Conservation (phyloP, 53 echinoderm and acorn worm genomes). For the Paelopatides confundens region DNA sequence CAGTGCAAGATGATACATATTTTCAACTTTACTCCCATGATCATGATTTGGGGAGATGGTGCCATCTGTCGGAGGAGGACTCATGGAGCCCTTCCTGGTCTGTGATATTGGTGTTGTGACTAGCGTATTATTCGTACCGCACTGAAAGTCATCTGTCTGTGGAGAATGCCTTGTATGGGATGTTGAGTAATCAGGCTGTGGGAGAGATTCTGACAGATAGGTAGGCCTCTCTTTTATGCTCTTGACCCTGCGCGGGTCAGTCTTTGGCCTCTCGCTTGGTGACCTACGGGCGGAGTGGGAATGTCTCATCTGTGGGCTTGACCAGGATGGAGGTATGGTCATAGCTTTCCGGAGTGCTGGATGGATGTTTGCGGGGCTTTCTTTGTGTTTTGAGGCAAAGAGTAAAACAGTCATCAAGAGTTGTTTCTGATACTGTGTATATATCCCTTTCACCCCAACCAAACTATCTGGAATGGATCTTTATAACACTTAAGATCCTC, state of each 20-base stretch:
- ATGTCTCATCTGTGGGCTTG: background rate
- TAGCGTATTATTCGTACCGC: background rate
- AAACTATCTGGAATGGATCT: too few relatives aligned
- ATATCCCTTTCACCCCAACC: too few relatives aligned
- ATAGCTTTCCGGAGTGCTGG: background rate
- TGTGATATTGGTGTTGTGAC: background rate
- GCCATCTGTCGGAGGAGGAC: background rate
- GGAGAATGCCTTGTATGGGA: background rate
- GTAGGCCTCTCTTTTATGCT: constrained; percentile 22
- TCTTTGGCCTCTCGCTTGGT: background rate
- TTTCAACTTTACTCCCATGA: constrained; percentile 11
- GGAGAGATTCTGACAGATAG: constrained; percentile 13
- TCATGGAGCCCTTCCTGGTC: background rate
- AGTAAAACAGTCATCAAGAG: background rate
- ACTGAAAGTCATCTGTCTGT: background rate
- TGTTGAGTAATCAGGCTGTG: background rate
- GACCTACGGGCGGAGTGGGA: background rate
- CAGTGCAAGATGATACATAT: too few relatives aligned
- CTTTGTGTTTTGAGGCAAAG: background rate
- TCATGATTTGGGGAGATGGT: background rate
- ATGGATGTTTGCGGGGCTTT: background rate
- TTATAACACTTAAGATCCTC: too few relatives aligned
- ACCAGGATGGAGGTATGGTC: background rate
- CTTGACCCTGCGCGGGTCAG: background rate
- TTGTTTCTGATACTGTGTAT: background rate